phyloP scores from a whole-genome alignment of 2,888 invertebrate genomes.

The Meandrusa payeni region DNA sequence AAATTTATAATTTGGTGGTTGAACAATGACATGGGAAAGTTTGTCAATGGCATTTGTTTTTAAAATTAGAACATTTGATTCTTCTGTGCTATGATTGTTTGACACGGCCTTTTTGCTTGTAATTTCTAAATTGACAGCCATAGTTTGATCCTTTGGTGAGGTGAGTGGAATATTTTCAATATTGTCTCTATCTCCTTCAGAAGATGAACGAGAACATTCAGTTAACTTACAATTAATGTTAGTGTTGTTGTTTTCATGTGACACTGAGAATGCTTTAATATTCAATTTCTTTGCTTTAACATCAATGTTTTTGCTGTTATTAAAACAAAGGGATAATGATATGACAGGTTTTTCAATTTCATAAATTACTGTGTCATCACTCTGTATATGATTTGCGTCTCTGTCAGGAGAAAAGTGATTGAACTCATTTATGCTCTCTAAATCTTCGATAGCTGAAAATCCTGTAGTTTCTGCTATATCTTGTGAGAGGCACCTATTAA shows the following conservation, averaged over 20 bases:
- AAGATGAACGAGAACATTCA: constrained; percentile 44
- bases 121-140: constrained; percentile 65
- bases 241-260: constrained; percentile 39
- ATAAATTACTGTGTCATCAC: constrained; percentile 39
- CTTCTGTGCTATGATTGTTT: constrained; percentile 39
- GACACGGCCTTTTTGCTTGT: constrained; percentile 18
- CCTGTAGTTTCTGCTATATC: constrained; percentile 34
- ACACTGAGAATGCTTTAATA: constrained; percentile 47
- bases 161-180: constrained; percentile 36
- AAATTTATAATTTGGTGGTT: constrained; percentile 74
- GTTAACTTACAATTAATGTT: constrained; percentile 53
- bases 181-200: constrained; percentile 42
- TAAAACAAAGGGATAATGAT: constrained; percentile 51
- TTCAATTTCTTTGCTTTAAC: constrained; percentile 49
- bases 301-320: constrained; percentile 47
- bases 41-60: constrained; percentile 69
- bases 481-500: too few species aligned
- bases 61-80: constrained; percentile 73
- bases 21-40: constrained; percentile 69
- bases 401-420: constrained; percentile 37
- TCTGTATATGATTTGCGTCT: constrained; percentile 31
- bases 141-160: constrained; percentile 45
- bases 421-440: constrained; percentile 32
- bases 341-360: constrained; percentile 38
- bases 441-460: constrained; percentile 45